Conservation (phyloP, 2,888 invertebrate species). For the Rutpela maculata region DNA sequence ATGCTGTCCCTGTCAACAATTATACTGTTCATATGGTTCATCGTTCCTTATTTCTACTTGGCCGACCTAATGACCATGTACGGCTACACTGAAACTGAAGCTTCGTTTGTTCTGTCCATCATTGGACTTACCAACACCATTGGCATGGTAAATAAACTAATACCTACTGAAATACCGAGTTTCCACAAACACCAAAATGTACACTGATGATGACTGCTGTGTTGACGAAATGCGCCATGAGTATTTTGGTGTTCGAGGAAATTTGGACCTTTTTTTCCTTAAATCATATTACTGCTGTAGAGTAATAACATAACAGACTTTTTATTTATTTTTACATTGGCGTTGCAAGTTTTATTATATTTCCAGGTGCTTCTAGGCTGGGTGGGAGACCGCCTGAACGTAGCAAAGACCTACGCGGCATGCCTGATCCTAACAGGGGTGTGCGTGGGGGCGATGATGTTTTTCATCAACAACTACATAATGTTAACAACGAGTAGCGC, state of each 20-base stretch:
- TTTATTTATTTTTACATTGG: too few species aligned
- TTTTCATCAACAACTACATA: constrained; percentile 70
- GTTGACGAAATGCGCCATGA: too few species aligned
- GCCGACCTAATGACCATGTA: constrained; percentile 86
- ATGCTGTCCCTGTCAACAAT: constrained; percentile 90
- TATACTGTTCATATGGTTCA: constrained; percentile 93
- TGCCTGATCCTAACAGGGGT: constrained; percentile 84
- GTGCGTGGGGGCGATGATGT: constrained; percentile 78
- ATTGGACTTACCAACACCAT: constrained; percentile 93
- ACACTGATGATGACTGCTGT: too few species aligned
- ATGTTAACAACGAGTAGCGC: constrained; percentile 73
- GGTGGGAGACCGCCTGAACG: constrained; percentile 91
- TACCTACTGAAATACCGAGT: not conserved
- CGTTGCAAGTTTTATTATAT: not conserved
- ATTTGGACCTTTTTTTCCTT: too few species aligned
- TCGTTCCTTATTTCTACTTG: constrained; percentile 95
- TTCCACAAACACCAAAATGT: too few species aligned
- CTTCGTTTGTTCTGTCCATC: constrained; percentile 87
- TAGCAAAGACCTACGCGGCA: constrained; percentile 87
- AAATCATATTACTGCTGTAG: too few species aligned
- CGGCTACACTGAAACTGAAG: constrained; percentile 83
- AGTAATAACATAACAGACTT: too few species aligned
- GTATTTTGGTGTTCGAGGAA: too few species aligned
- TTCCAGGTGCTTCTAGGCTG: constrained; percentile 87
- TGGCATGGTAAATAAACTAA: constrained; percentile 83